Base-by-base conservation (phyloP, 2,888 invertebrate species). In the Allygus modestus region DNA sequence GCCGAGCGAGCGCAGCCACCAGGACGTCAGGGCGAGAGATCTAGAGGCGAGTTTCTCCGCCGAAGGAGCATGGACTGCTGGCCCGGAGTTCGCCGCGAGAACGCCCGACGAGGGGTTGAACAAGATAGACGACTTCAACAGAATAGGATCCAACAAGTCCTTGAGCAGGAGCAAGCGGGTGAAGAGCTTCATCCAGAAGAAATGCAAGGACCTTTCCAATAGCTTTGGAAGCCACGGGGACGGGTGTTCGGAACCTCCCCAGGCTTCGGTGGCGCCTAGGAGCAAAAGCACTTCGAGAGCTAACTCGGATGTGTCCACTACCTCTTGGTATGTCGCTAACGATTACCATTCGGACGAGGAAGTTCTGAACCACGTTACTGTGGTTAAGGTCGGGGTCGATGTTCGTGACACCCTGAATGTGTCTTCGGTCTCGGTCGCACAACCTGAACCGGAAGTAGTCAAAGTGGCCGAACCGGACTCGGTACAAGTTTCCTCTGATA, bases 271-370 rank as follows among this genome's bases (percentile, higher is more conserved):
- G 51, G 54, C 71, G 28, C 84, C 85, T 15, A 73, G 86, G 43
- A 86, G 86, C 11, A 82, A 86, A 58, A 84, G 84, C 7, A 85
- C 84, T 51, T 86, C 85, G 2, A 82, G 84, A 51, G 82, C 84
- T 0, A 58, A 83, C 17, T 73, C 83, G 17, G 84, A 84, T 1
- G 43, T 85, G 0, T 83, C 85, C n/a, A 85, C 84, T 33, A 86
- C 87, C n/a, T 86, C 85, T 26, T 87, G 87, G 87, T 85, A 86
- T 69, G 86, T 87, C 37, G 86, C 84, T 26, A 87, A 86, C 41
- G 85, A 86, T 65, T 86, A 86, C 84, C 84, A 85, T 61, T 79
- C 83, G 58, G 87, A 87, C 20, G 86, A 85, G 33, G 85, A 85
- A 9, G 81, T 69, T 0, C 33, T 77, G 46, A 85, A 84, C 75